Evolutionary conservation across 2,797 vertebrate genomes (phyloP), one percentile per base, ranked within the genome.

Genomic region (Anguilla anguilla): DNA sequence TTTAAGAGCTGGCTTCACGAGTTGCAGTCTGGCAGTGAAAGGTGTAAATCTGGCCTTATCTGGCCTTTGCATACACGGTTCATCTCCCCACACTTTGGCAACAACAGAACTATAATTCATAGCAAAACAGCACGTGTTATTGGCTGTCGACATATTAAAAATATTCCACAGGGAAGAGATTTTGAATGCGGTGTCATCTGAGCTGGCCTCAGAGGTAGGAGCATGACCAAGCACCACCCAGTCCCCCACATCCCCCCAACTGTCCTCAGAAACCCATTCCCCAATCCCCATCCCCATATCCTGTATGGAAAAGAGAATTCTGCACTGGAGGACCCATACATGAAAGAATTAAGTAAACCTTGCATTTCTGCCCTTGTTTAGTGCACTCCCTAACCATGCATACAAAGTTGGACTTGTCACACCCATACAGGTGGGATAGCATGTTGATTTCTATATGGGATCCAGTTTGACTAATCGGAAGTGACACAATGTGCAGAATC

Each of bases 41-140:
- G 95, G 95, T 96, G 94, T 96, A 96, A 96, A 96, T 96, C 94
- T 96, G 96, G 95, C 95, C 95, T 96, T 96, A 96, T 96, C 96
- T 96, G 94, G 95, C 94, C 96, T 91, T 91, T 92, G 94, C 95
- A 96, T 95, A 94, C 95, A 94, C 95, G 94, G 95, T 96, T 96
- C 95, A 96, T 95, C 95, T 96, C 94, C 94, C 95, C 93, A 93
- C 93, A 94, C 93, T 91, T 93, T 89, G 91, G 93, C 94, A 96
- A 94, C 95, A 95, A 96, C 94, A 95, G 95, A 96, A 96, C 96
- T 95, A 96, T 96, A 96, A 96, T 96, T 96, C 95, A 96, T 96
- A 93, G 94, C 94, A 94, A 95, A 93, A 94, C 94, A 94, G 90
- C 93, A 93, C 93, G 94, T 93, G 89, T 94, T 95, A 95, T 95